phyloP scores from a whole-genome alignment of 2,888 invertebrate species.

The Leucozona laternaria region DNA sequence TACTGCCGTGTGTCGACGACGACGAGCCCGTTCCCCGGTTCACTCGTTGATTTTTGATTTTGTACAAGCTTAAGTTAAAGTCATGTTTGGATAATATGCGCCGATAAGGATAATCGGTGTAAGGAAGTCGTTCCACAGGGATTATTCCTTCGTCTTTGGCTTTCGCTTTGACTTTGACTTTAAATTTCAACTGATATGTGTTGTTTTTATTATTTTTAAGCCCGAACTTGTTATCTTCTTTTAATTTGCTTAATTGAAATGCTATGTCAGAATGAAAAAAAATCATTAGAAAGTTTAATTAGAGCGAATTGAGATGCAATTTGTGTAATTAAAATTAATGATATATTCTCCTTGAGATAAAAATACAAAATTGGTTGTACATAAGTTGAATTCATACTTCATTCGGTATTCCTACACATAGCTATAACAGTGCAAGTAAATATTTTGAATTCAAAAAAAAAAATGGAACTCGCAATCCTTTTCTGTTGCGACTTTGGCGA shows the following conservation, averaged over 20 bases:
- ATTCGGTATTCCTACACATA: no score
- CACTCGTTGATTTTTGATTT: constrained; percentile 37
- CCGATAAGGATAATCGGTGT: constrained; percentile 62
- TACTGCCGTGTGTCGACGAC: neutral
- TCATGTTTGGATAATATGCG: constrained; percentile 69
- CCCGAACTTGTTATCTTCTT: constrained; percentile 15
- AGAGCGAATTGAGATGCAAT: constrained; percentile 36
- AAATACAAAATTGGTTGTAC: neutral
- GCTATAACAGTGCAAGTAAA: no score
- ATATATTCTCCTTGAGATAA: neutral
- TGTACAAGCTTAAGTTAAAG: constrained; percentile 46
- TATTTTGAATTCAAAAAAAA: no score
- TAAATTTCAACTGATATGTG: neutral
- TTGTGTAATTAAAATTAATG: constrained; percentile 44
- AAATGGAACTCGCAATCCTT: no score
- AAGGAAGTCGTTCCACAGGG: constrained; percentile 48
- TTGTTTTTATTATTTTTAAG: neutral
- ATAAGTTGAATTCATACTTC: no score
- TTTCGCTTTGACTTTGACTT: neutral
- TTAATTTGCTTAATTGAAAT: constrained; percentile 69
- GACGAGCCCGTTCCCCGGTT: neutral
- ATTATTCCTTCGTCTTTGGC: constrained; percentile 10
- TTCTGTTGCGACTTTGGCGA: no score
- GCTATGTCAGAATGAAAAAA: constrained; percentile 37
- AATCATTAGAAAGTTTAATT: constrained; percentile 41